Conservation (phyloP, 2,113 vertebrate species). For the Buteo buteo region DNA sequence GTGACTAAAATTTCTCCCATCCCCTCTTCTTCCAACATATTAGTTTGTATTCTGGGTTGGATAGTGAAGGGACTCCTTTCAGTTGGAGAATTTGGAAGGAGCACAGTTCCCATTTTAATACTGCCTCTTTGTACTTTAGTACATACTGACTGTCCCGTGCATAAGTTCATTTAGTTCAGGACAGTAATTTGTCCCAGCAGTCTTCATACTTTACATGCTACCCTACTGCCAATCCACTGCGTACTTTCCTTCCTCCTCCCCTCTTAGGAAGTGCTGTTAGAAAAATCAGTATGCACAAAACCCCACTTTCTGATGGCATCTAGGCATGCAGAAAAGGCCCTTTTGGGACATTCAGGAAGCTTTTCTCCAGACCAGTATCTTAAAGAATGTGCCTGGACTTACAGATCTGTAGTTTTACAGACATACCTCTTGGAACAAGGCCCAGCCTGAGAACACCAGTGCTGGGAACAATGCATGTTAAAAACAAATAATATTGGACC, state of each 20-base stretch:
- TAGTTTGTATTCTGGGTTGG: background rate
- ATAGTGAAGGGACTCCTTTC: background rate
- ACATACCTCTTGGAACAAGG: background rate
- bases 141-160: background rate
- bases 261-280: background rate
- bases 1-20: background rate
- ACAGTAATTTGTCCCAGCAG: background rate
- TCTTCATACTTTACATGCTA: background rate
- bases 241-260: background rate
- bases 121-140: background rate
- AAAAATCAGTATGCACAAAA: background rate
- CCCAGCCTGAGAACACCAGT: background rate
- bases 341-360: background rate
- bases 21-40: background rate
- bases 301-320: background rate
- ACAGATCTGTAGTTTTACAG: background rate
- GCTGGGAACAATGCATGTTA: accelerated
- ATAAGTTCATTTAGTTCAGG: background rate
- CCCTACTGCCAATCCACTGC: background rate
- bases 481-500: background rate
- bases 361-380: background rate
- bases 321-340: background rate
- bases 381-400: background rate
- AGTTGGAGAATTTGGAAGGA: background rate
- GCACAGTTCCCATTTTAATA: background rate